phyloP scores from a whole-genome alignment of 53 echinoderm and acorn worm genomes.

The Holothuria leucospilota region DNA sequence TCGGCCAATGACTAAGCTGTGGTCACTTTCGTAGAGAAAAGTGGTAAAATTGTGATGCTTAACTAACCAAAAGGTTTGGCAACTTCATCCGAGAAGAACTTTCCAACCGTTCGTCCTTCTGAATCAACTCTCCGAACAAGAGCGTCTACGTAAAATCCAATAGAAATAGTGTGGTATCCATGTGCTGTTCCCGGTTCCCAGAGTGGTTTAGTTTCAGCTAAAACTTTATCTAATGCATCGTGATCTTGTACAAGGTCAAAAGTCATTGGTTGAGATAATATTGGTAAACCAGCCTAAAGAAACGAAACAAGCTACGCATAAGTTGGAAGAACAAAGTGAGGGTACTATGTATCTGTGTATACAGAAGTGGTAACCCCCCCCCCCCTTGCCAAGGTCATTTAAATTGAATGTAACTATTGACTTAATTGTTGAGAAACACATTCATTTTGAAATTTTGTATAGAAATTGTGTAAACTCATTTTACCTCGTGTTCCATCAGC shows the following conservation, averaged over 20 bases:
- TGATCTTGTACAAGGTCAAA: constrained; percentile 56
- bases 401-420: too few relatives aligned
- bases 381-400: too few relatives aligned
- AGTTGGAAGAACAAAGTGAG: too few relatives aligned
- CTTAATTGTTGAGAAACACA: too few relatives aligned
- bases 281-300: constrained; percentile 71
- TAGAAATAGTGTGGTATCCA: constrained; percentile 82
- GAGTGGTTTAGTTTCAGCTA: constrained; percentile 62
- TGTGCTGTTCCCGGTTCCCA: constrained; percentile 85
- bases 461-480: background rate
- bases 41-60: too few relatives aligned
- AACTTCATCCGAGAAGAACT: constrained; percentile 84
- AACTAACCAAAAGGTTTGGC: constrained; percentile 83
- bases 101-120: constrained; percentile 76
- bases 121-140: constrained; percentile 80
- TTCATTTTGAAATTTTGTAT: too few relatives aligned
- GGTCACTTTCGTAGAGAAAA: too few relatives aligned
- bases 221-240: constrained; percentile 40
- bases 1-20: too few relatives aligned
- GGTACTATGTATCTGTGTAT: too few relatives aligned
- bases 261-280: constrained; percentile 36
- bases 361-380: too few relatives aligned
- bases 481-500: constrained; percentile 72
- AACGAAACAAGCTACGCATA: background rate
- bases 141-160: constrained; percentile 64